Conservation (phyloP, 2,888 invertebrate genomes). For the Epirrhoe alternata region DNA sequence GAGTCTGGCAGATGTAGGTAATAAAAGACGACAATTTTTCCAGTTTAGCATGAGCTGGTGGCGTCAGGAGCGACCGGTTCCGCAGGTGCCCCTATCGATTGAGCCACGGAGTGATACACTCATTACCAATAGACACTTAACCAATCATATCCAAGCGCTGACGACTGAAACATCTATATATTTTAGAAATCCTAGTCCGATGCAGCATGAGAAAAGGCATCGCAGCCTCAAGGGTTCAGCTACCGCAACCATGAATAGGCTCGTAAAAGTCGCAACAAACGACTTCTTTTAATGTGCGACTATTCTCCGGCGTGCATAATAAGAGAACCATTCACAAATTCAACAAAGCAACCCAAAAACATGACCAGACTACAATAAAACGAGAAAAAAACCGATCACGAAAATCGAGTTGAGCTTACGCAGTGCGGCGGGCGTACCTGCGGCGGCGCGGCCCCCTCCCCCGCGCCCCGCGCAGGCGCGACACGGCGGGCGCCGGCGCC, state of each 20-base stretch:
- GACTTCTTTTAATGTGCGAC: conserved; percentile 54
- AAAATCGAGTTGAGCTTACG: conserved; percentile 79
- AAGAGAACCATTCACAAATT: conserved; percentile 77
- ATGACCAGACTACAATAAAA: conserved; percentile 76
- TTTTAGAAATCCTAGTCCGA: not conserved
- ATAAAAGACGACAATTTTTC: conserved; percentile 66
- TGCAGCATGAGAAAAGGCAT: conserved; percentile 2
- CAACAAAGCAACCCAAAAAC: conserved; percentile 79
- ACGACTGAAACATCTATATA: conserved; percentile 11
- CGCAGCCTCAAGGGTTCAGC: conserved; percentile 4
- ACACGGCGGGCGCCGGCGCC: conserved; percentile 84
- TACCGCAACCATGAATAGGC: conserved; percentile 40
- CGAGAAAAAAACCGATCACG: conserved; percentile 74
- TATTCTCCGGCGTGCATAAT: conserved; percentile 56
- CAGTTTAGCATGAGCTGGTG: conserved; percentile 71
- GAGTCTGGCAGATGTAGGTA: conserved; percentile 57
- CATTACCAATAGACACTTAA: conserved; percentile 56
- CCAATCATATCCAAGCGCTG: conserved; percentile 55
- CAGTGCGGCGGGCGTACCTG: conserved; percentile 75
- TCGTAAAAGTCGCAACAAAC: conserved; percentile 54
- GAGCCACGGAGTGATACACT: conserved; percentile 60
- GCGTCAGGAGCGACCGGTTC: conserved; percentile 72
- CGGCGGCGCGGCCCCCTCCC: conserved; percentile 57
- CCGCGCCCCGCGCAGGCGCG: conserved; percentile 65
- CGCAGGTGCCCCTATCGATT: conserved; percentile 74